phyloP scores from a whole-genome alignment of 1,140 invertebrate genomes.

The Bombus huntii region DNA sequence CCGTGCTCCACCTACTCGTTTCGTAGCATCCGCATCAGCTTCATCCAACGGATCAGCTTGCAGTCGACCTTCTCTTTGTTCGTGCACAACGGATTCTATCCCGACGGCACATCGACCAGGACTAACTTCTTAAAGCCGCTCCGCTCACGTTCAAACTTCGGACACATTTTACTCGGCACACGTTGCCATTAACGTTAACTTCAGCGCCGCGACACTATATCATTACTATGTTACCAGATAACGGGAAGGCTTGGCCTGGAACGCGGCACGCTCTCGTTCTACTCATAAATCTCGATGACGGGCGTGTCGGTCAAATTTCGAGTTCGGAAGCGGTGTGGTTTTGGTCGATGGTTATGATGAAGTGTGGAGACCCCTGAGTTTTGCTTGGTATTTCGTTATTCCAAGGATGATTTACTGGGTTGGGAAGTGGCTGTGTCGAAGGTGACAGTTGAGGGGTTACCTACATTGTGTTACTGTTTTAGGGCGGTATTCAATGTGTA shows the following conservation, averaged over 20 bases:
- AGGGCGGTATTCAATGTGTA: neutral
- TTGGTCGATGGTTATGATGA: neutral
- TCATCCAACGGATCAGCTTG: conserved; percentile 44
- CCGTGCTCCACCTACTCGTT: neutral
- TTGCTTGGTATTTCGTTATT: neutral
- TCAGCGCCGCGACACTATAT: conserved; percentile 65
- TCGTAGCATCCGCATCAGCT: conserved; percentile 28
- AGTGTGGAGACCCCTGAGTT: neutral
- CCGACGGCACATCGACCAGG: conserved; percentile 56
- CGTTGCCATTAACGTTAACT: conserved; percentile 73
- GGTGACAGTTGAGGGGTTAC: neutral
- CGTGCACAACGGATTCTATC: conserved; percentile 69
- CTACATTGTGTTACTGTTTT: neutral
- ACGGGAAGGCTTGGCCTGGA: conserved; percentile 17
- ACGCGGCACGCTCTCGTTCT: neutral
- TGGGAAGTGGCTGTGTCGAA: neutral
- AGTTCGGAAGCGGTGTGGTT: neutral
- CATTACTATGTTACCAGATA: conserved; percentile 69
- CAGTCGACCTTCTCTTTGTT: neutral
- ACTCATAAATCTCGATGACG: conserved; percentile 52
- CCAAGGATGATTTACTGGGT: neutral
- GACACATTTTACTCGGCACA: conserved; percentile 70
- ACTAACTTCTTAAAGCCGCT: conserved; percentile 75
- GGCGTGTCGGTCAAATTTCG: conserved; percentile 26
- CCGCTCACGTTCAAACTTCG: conserved; percentile 73